phyloP scores from a whole-genome alignment of 2,113 vertebrate species.

The Macrotus californicus region DNA sequence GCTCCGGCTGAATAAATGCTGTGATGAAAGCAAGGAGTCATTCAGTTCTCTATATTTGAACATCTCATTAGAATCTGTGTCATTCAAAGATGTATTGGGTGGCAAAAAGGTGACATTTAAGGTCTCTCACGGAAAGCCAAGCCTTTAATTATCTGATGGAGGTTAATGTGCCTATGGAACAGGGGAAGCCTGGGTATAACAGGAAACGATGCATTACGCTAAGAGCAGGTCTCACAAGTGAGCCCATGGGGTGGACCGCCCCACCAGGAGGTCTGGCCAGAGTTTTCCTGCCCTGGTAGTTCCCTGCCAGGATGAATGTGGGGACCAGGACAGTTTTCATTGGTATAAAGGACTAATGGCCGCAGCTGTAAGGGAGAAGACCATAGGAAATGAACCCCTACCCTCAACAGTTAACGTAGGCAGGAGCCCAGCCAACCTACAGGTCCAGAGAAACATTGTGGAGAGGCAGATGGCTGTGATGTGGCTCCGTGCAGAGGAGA shows the following conservation, averaged over 20 bases:
- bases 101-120: conserved; percentile 73
- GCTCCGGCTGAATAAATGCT: conserved; percentile 72
- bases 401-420: not conserved
- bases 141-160: conserved; percentile 78
- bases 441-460: too few relatives aligned
- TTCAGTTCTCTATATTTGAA: conserved; percentile 75
- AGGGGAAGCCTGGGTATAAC: conserved; percentile 30
- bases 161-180: conserved; percentile 69
- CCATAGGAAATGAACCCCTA: not conserved
- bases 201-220: conserved; percentile 58
- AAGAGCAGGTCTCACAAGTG: conserved; percentile 49
- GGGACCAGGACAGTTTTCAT: not conserved
- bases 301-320: not conserved
- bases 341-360: not conserved
- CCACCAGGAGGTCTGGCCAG: not conserved
- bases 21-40: conserved; percentile 57
- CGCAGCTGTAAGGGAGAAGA: not conserved
- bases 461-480: not conserved
- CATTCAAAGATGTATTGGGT: conserved; percentile 73
- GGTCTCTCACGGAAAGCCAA: conserved; percentile 73
- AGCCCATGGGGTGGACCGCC: not conserved
- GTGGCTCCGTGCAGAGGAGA: not conserved
- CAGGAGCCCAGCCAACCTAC: not conserved
- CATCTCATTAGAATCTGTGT: conserved; percentile 75
- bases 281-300: not conserved